Evolutionary conservation across 2,113 vertebrate genomes (phyloP).

Genomic region (Etheostoma spectabile): DNA sequence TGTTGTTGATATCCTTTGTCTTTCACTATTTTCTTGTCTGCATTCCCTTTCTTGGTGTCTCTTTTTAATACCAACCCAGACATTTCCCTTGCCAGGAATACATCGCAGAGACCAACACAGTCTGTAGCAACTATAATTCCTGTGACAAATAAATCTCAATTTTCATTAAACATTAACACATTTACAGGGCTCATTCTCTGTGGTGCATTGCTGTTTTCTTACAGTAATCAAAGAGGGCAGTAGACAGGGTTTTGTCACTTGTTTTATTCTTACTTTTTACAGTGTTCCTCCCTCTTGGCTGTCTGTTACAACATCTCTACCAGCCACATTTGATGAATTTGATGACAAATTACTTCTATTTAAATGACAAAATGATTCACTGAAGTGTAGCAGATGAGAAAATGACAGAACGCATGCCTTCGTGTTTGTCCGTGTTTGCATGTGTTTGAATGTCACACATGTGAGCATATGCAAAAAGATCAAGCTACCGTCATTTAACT

Average conservation of each 20-base stretch:
- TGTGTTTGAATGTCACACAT: slow-evolving; percentile 47
- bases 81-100: not conserved
- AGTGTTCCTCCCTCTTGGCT: not conserved
- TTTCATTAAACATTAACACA: not conserved
- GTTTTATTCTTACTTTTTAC: not conserved
- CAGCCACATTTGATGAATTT: not conserved
- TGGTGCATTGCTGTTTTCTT: not conserved
- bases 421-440: slow-evolving; percentile 42
- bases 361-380: not conserved
- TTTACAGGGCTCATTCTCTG: not conserved
- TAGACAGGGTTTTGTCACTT: not conserved
- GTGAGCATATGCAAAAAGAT: slow-evolving; percentile 35
- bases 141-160: slow-evolving; percentile 11
- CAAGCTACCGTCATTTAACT: slow-evolving; percentile 42
- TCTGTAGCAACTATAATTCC: not conserved
- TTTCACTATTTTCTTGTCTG: not conserved
- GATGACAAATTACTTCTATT: not conserved
- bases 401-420: slow-evolving; percentile 30
- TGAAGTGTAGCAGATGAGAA: slow-evolving; percentile 9
- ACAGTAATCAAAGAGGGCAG: not conserved
- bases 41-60: slow-evolving; percentile 13
- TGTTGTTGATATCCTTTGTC: not conserved
- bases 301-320: not conserved
- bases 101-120: not conserved
- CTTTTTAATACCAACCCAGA: slow-evolving; percentile 2